Conservation (phyloP, 37 sponge, comb jelly and placozoan species). For the Corticium candelabrum region DNA sequence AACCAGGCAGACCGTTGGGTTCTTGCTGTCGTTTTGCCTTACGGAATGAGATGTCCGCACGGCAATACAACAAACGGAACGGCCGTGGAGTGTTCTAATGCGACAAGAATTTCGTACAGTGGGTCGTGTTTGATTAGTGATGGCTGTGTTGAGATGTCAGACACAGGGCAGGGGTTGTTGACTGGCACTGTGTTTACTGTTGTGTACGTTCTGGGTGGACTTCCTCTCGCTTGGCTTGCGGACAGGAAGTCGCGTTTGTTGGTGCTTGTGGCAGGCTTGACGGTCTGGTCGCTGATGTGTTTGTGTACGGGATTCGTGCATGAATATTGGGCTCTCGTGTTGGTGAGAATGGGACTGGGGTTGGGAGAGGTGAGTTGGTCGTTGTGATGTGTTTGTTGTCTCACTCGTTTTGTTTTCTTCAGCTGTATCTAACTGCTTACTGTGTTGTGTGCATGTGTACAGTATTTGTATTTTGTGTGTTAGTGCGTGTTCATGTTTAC, state of each 20-base stretch:
- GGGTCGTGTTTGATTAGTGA: background rate
- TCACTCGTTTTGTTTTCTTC: background rate
- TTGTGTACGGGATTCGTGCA: slow-evolving; percentile 55
- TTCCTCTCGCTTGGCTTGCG: slow-evolving; percentile 65
- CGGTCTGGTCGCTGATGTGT: slow-evolving; percentile 63
- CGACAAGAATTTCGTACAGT: background rate
- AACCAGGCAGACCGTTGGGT: slow-evolving; percentile 82
- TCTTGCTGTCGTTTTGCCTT: slow-evolving; percentile 65
- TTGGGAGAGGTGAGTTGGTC: slow-evolving; percentile 61
- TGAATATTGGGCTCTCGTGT: slow-evolving; percentile 56
- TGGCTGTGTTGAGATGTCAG: slow-evolving; percentile 57
- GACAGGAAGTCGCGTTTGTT: slow-evolving; percentile 52
- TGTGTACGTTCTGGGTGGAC: slow-evolving; percentile 69
- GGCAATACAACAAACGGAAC: slow-evolving; percentile 1
- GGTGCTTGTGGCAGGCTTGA: slow-evolving; percentile 49
- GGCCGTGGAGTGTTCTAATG: background rate
- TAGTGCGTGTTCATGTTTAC: background rate
- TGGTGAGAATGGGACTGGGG: slow-evolving; percentile 63
- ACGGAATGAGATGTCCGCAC: slow-evolving; percentile 50
- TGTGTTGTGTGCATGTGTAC: too few relatives aligned
- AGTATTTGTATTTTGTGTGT: too few relatives aligned
- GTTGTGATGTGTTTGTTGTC: background rate
- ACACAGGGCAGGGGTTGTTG: slow-evolving; percentile 63
- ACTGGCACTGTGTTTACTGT: slow-evolving; percentile 78
- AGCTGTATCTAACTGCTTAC: too few relatives aligned